phyloP scores from a whole-genome alignment of 2,113 vertebrate genomes.

The Trogon melanurus region DNA sequence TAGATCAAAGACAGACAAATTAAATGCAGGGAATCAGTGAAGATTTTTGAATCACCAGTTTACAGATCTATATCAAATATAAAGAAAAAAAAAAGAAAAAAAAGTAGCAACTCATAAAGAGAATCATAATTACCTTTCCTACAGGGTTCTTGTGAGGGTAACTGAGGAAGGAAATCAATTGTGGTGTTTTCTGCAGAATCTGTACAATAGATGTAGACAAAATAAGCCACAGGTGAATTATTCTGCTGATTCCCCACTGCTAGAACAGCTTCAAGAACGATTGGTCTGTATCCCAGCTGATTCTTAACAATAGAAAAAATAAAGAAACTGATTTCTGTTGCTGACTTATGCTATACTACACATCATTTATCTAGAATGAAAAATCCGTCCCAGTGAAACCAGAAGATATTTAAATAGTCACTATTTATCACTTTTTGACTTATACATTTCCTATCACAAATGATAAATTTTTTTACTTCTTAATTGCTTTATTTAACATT shows the following conservation, averaged over 20 bases:
- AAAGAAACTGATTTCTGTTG: background rate
- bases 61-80: background rate
- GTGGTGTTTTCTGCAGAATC: background rate
- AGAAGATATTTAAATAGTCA: background rate
- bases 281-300: background rate
- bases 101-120: background rate
- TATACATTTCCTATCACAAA: background rate
- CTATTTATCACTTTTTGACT: background rate
- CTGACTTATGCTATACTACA: background rate
- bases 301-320: background rate
- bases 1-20: background rate
- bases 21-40: background rate
- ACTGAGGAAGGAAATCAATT: background rate
- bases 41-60: background rate
- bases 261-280: background rate
- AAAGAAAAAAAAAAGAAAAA: background rate
- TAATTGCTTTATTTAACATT: background rate
- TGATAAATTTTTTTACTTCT: background rate
- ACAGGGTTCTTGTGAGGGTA: background rate
- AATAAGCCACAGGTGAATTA: background rate
- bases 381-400: background rate
- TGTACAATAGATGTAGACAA: background rate
- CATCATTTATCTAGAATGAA: background rate
- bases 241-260: fast-evolving
- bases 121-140: background rate